Evolutionary conservation across 2,113 vertebrate species (phyloP), one percentile per base, ranked within the genome.

Genomic region (Thryonomys swinderianus): DNA sequence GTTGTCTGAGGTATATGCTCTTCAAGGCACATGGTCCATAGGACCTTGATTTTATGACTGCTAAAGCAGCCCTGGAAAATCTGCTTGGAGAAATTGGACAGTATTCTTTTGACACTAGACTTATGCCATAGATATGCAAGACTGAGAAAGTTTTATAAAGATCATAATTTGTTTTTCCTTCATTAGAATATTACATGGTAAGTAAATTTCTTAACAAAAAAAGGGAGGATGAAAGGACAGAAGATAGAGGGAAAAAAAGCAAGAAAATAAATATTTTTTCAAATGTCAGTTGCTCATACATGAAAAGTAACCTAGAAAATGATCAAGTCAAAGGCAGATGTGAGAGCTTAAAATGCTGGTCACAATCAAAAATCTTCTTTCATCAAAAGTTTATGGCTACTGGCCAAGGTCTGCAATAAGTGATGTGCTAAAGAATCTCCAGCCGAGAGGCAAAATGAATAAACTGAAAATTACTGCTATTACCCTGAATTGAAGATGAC

Each of bases 381-480:
- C 71, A 82, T 92, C 71, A 85, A 73, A 96, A 78, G 42, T 85
- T 90, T 45, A 81, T 0, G 4, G 66, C 55, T 92, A 42, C 59
- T 61, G 66, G 93, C 53, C 66, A 92, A 88, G 27, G 48, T 57
- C 45, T 83, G 85, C 55, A 40, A 61, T 90, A 94, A 93, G 40
- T 69, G 64, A 93, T 81, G 32, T 76, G 64, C 71, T 83, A 81
- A 95, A 87, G 78, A 86, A 71, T 87, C 85, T 81, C 80, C 81
- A 71, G 64, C 76, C 81, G 94, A 81, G 71, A 86, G 42, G 40
- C 48, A 94, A 93, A 96, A 93, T 80, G 76, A 92, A 64, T 94
- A 85, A 95, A 87, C 53, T 4, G 64, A 87, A 96, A 96, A 96
- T 90, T 59, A 90, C 85, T 81, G 84, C 85, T 93, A 85, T 96